Conservation (phyloP, 2,888 invertebrate species). For the Mimumesa dahlbomi region DNA sequence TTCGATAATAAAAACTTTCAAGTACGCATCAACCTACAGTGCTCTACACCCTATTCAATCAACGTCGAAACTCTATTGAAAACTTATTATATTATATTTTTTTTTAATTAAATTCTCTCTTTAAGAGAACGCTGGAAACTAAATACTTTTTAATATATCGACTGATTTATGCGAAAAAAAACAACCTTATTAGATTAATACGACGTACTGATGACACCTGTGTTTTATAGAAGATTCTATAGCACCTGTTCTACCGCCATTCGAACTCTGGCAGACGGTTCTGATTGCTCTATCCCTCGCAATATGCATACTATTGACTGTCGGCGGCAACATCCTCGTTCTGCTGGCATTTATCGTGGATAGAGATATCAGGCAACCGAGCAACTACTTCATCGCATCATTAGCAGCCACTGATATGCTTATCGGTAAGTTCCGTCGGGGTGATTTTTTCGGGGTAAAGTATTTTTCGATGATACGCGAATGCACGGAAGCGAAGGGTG, state of each 20-base stretch:
- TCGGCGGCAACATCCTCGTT: conserved; percentile 97
- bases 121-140: no score
- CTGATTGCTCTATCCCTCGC: conserved; percentile 93
- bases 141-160: no score
- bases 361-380: conserved; percentile 95
- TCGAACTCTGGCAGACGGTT: conserved; percentile 94
- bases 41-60: no score
- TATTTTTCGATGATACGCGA: no score
- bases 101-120: no score
- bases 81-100: no score
- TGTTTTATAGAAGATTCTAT: conserved; percentile 49
- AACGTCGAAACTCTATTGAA: no score
- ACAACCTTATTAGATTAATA: no score
- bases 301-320: conserved; percentile 94
- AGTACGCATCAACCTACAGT: no score
- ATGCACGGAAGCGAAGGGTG: no score
- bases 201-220: conserved; percentile 6
- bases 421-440: conserved; percentile 86
- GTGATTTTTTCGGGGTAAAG: not conserved
- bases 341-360: conserved; percentile 97
- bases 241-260: conserved; percentile 85
- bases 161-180: no score
- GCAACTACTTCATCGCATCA: conserved; percentile 99
- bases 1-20: no score
- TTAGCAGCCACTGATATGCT: conserved; percentile 98